Percentiles rank a stretch among this genome's conserved stretches.
Conservation (phyloP, 1,140 invertebrate species). For the Trichonephila clavipes region DNA sequence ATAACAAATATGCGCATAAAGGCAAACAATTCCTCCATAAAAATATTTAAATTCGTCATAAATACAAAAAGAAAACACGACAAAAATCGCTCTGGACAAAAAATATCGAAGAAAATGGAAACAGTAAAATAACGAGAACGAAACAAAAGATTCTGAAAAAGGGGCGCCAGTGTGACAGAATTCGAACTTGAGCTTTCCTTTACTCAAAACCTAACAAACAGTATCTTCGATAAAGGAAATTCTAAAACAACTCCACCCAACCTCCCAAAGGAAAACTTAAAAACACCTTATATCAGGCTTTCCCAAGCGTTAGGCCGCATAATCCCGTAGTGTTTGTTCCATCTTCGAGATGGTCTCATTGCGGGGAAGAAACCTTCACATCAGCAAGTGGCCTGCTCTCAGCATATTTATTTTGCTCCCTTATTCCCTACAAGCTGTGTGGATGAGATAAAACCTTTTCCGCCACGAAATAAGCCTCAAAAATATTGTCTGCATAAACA, state of each 20-base stretch:
- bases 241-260: neutral
- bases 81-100: neutral
- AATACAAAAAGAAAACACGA: neutral
- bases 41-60: no score
- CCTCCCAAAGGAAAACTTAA: slow-evolving; percentile 26
- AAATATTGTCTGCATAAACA: slow-evolving; percentile 67
- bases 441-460: slow-evolving; percentile 63
- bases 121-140: neutral
- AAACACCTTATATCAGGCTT: slow-evolving; percentile 40
- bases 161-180: neutral
- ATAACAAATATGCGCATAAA: neutral
- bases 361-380: slow-evolving; percentile 33
- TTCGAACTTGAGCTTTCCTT: neutral
- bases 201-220: slow-evolving; percentile 1
- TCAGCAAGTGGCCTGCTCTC: slow-evolving; percentile 31
- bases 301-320: neutral
- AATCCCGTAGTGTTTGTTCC: slow-evolving; percentile 46
- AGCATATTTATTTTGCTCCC: slow-evolving; percentile 58
- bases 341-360: neutral
- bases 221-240: slow-evolving; percentile 4
- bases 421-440: slow-evolving; percentile 42
- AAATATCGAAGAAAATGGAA: neutral
- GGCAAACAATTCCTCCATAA: neutral
- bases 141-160: neutral
- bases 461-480: slow-evolving; percentile 29